Conservation (phyloP, 53 echinoderm and acorn worm species). For the Actinopyga echinites region DNA sequence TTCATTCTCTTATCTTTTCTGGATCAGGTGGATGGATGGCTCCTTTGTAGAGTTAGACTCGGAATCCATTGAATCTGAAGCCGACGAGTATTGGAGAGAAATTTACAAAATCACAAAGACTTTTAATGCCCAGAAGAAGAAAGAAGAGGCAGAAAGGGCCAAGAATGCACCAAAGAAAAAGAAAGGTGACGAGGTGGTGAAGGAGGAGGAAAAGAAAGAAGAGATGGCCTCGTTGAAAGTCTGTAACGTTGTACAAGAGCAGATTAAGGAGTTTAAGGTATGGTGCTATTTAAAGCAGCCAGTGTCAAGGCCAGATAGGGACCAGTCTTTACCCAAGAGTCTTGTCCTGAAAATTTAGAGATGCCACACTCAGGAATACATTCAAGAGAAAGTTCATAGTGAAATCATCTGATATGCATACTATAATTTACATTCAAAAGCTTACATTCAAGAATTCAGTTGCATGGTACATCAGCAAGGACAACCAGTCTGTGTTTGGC, state of each 20-base stretch:
- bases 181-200: slow-evolving; percentile 57
- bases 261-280: slow-evolving; percentile 95
- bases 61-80: slow-evolving; percentile 89
- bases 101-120: slow-evolving; percentile 99
- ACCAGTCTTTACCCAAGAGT: too few species aligned
- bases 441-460: too few species aligned
- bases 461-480: too few species aligned
- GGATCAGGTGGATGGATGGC: slow-evolving; percentile 97
- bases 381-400: too few species aligned
- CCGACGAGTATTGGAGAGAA: slow-evolving; percentile 94
- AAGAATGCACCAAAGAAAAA: slow-evolving; percentile 86
- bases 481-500: too few species aligned
- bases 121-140: slow-evolving; percentile 87
- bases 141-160: slow-evolving; percentile 96
- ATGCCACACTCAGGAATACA: too few species aligned
- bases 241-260: slow-evolving; percentile 89
- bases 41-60: slow-evolving; percentile 93
- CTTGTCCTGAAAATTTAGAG: too few species aligned
- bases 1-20: too few species aligned
- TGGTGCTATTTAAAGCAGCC: background rate
- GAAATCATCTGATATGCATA: too few species aligned
- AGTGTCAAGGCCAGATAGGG: too few species aligned
- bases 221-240: slow-evolving; percentile 93
- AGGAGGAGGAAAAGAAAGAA: slow-evolving; percentile 72
- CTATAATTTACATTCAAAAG: too few species aligned